A percentile compares a stretch with the other conserved stretches of the same genome.
These are phyloP conservation scores for Nothobranchius furzeri DNA, from an alignment of 2,113 vertebrate species.

Conservation along the genomic window DNA sequence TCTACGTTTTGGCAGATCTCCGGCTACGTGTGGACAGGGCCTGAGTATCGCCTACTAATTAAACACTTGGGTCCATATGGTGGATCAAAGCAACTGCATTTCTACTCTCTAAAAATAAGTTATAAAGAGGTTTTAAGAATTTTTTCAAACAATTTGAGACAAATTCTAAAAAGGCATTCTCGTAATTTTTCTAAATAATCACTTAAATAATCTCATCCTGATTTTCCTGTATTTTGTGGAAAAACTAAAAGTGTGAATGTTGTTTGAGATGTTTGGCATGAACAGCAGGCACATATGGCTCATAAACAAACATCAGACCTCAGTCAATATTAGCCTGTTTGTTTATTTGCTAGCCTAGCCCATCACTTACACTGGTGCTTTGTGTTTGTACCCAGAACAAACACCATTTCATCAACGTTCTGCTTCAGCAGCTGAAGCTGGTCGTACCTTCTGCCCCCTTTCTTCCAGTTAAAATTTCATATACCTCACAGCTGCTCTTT, in stretches of 20 bases:
- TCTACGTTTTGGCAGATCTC: no score
- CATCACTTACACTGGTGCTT: conserved; percentile 75
- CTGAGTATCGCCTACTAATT: background rate
- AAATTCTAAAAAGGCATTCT: no score
- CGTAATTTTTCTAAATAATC: no score
- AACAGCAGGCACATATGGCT: conserved; percentile 62
- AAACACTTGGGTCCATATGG: background rate
- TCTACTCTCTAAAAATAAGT: background rate
- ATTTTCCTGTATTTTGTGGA: background rate
- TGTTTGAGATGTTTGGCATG: conserved; percentile 47
- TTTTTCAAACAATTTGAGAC: no score
- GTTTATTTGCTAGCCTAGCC: conserved; percentile 78
- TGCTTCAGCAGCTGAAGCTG: conserved; percentile 79
- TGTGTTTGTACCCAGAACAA: conserved; percentile 81
- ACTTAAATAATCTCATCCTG: no score
- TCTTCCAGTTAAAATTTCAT: conserved; percentile 63
- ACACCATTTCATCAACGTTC: conserved; percentile 74
- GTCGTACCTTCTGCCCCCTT: conserved; percentile 62
- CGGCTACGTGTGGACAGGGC: no score
- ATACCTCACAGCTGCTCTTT: conserved; percentile 74
- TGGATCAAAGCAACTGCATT: background rate
- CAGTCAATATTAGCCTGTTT: conserved; percentile 82
- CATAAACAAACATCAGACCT: conserved; percentile 69
- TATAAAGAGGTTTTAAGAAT: background rate
- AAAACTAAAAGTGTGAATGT: background rate